A percentile compares a stretch with the other conserved stretches of the same genome.
Evolutionary conservation across 2,888 invertebrate species (phyloP).

Genomic region (Heliconius cydno): DNA sequence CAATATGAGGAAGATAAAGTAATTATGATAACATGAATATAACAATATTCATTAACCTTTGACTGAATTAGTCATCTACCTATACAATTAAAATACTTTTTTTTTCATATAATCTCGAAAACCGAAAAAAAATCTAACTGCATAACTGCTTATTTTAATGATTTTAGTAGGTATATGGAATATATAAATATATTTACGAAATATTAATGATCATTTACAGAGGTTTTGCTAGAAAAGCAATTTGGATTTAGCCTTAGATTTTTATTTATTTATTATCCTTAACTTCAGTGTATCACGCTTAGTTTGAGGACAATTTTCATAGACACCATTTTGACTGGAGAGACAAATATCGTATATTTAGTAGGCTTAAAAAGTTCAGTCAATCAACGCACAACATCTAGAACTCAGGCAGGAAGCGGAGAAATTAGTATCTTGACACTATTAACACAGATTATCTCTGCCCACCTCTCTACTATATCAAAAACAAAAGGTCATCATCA

Average conservation of each 20-base stretch:
- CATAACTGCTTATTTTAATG: neutral
- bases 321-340: too few species aligned
- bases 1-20: neutral
- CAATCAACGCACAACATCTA: neutral
- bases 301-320: too few species aligned
- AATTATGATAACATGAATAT: neutral
- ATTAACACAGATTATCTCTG: too few species aligned
- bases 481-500: neutral
- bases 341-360: neutral
- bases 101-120: too few species aligned
- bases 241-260: neutral
- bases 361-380: neutral
- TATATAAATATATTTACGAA: neutral
- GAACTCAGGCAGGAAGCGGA: neutral
- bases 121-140: neutral
- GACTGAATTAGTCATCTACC: neutral
- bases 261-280: neutral
- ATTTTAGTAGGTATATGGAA: neutral
- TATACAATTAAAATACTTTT: neutral
- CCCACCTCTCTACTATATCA: too few species aligned
- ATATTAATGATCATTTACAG: neutral
- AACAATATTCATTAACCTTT: constrained; percentile 4
- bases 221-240: neutral
- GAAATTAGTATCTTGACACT: neutral
- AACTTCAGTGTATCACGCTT: too few species aligned